phyloP scores from a whole-genome alignment of 2,113 vertebrate species.

The Cynopterus brachyotis region DNA sequence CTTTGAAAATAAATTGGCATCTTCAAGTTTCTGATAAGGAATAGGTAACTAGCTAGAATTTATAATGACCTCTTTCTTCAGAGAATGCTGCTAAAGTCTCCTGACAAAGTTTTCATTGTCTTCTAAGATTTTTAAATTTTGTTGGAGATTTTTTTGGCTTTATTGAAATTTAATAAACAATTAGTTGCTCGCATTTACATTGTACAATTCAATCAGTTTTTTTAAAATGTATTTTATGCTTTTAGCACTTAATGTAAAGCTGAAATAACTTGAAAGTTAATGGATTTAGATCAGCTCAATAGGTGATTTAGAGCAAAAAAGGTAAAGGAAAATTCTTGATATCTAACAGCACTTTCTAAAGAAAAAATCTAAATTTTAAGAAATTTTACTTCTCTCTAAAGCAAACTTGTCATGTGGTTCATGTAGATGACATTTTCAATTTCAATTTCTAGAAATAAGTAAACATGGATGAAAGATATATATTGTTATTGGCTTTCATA shows the following conservation, averaged over 20 bases:
- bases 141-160: too few species aligned
- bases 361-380: neutral
- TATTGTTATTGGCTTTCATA: neutral
- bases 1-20: neutral
- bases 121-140: neutral
- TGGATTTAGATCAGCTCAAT: neutral
- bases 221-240: neutral
- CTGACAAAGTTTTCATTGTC: neutral
- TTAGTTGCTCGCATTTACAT: too few species aligned
- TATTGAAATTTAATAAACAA: too few species aligned
- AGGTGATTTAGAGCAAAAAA: neutral
- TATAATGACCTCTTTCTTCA: neutral
- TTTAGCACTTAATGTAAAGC: neutral
- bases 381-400: neutral
- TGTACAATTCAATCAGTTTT: too few species aligned
- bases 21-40: neutral
- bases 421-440: neutral
- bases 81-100: neutral
- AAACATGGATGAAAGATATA: neutral
- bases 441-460: neutral
- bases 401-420: neutral
- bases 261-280: slow-evolving; percentile 30
- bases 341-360: neutral
- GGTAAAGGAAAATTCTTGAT: neutral
- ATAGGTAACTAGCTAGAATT: neutral